Evolutionary conservation across 2,888 invertebrate genomes (phyloP).

Genomic region (Teleogryllus oceanicus): DNA sequence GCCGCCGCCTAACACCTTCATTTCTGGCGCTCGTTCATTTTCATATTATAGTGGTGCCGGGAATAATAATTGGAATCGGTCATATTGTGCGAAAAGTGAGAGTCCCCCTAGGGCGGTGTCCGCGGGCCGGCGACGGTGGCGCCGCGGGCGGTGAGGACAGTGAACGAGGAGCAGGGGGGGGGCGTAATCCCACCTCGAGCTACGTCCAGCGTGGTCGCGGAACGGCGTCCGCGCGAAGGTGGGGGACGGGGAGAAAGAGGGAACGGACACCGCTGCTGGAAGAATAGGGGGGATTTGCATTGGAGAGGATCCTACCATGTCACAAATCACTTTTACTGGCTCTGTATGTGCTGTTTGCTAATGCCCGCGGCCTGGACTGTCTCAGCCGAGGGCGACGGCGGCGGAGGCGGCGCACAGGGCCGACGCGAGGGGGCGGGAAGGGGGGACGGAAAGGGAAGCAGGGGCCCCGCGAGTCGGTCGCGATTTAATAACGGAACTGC

Average conservation of each 20-base stretch:
- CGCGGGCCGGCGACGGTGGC: slow-evolving; percentile 21
- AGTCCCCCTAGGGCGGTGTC: slow-evolving; percentile 41
- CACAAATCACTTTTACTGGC: slow-evolving; percentile 51
- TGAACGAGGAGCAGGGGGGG: background rate
- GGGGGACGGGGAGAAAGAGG: slow-evolving; percentile 46
- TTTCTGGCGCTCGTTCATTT: slow-evolving; percentile 34
- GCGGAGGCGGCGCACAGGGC: slow-evolving; percentile 18
- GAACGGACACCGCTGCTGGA: slow-evolving; percentile 44
- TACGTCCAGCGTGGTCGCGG: slow-evolving; percentile 10
- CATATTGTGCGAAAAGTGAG: slow-evolving; percentile 40
- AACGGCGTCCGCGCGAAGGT: background rate
- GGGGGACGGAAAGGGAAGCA: background rate
- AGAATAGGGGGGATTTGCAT: slow-evolving; percentile 18
- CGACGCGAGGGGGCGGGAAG: background rate
- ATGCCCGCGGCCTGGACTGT: slow-evolving; percentile 41
- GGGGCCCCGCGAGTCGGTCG: slow-evolving; percentile 8
- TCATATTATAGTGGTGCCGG: slow-evolving; percentile 38
- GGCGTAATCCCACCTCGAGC: background rate
- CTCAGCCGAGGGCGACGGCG: slow-evolving; percentile 38
- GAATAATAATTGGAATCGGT: slow-evolving; percentile 49
- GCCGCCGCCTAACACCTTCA: slow-evolving; percentile 26
- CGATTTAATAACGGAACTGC: slow-evolving; percentile 35
- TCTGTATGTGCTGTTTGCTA: slow-evolving; percentile 41
- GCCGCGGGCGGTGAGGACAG: slow-evolving; percentile 12
- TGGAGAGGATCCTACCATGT: slow-evolving; percentile 37